Percentiles rank a stretch among this genome's conserved stretches.
Evolutionary conservation across 2,797 vertebrate genomes (phyloP).

Genomic region (Euthynnus affinis): DNA sequence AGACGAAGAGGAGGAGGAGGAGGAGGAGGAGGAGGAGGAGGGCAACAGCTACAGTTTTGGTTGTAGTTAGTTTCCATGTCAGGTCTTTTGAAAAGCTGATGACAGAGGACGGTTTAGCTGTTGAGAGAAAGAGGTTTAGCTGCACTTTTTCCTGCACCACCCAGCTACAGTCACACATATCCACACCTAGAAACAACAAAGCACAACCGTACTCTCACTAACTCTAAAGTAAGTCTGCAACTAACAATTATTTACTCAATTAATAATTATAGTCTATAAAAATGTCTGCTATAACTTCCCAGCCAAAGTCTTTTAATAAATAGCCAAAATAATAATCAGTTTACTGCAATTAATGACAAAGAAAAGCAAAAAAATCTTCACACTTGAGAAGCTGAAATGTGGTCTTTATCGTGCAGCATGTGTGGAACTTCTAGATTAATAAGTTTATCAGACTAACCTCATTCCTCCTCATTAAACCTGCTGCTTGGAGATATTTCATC

Average conservation of each 20-base stretch:
- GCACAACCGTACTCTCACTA: neutral
- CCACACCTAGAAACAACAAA: neutral
- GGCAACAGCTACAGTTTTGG: slow-evolving; percentile 6
- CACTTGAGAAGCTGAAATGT: too few species aligned
- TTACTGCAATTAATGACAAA: too few species aligned
- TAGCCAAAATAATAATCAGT: too few species aligned
- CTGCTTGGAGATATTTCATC: neutral
- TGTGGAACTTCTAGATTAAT: neutral
- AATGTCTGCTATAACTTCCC: too few species aligned
- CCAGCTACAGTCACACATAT: neutral
- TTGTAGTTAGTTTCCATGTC: neutral
- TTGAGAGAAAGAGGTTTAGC: fast-evolving
- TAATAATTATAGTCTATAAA: neutral
- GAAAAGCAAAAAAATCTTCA: too few species aligned
- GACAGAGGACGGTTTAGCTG: neutral
- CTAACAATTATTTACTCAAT: too few species aligned
- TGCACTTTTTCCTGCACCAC: neutral
- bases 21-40: neutral
- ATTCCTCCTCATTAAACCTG: neutral
- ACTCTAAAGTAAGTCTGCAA: too few species aligned
- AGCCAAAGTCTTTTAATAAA: too few species aligned
- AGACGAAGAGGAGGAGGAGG: neutral
- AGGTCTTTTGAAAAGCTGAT: neutral
- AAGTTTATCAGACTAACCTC: neutral
- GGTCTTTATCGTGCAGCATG: neutral